Evolutionary conservation across 2,113 vertebrate species (phyloP).

Genomic region (Poeciliopsis prolifica): DNA sequence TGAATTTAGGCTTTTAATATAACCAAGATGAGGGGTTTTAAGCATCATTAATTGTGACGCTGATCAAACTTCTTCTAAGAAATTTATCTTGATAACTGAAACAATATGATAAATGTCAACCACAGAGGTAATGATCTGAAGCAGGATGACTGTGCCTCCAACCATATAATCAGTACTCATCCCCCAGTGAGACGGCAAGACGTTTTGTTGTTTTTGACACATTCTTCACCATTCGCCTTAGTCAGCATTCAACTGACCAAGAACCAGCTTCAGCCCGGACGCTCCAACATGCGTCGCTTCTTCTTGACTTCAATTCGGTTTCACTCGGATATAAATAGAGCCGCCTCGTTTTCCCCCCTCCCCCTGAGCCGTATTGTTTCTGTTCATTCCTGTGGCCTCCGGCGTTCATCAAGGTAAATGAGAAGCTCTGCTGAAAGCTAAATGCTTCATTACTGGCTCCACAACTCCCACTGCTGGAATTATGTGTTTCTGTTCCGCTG

Average conservation of each 20-base stretch:
- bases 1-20: no score
- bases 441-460: conserved; percentile 55
- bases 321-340: not conserved
- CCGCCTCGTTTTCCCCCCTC: not conserved
- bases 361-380: conserved; percentile 26
- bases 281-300: not conserved
- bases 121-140: not conserved
- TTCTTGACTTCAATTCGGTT: not conserved
- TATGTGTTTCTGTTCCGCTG: conserved; percentile 46
- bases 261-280: no score
- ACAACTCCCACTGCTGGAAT: conserved; percentile 50
- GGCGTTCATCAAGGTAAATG: conserved; percentile 54
- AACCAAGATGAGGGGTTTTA: no score
- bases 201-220: not conserved
- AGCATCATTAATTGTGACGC: no score
- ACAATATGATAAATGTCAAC: no score
- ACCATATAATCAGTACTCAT: no score
- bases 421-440: conserved; percentile 27
- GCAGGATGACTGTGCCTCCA: not conserved
- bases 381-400: conserved; percentile 44
- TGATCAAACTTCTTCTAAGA: no score
- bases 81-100: no score
- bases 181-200: no score
- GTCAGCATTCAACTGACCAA: no score
- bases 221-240: no score